A percentile compares a stretch with the other conserved stretches of the same genome.
phyloP scores from a whole-genome alignment of 2,888 invertebrate species.

The Dorcus parallelipipedus region DNA sequence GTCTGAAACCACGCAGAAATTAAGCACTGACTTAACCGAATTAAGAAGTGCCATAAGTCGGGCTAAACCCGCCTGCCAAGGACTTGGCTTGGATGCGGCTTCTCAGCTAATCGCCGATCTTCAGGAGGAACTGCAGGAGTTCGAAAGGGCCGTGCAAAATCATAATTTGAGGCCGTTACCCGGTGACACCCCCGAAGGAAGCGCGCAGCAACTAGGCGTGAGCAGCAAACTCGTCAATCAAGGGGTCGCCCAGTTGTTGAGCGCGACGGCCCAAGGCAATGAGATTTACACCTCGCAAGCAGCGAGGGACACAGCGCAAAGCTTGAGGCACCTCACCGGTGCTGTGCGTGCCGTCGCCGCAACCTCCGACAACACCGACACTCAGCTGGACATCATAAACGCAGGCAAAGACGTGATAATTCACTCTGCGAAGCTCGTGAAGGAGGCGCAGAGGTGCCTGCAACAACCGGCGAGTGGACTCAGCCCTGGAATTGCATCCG shows the following conservation, averaged over 20 bases:
- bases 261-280: constrained; percentile 78
- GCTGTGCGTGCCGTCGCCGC: constrained; percentile 77
- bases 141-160: constrained; percentile 70
- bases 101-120: constrained; percentile 77
- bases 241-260: constrained; percentile 79
- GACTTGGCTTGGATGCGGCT: constrained; percentile 82
- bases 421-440: constrained; percentile 73
- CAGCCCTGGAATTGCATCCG: constrained; percentile 63
- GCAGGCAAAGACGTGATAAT: constrained; percentile 78
- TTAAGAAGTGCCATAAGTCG: constrained; percentile 44
- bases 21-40: constrained; percentile 54
- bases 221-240: constrained; percentile 77
- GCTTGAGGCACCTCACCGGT: constrained; percentile 68
- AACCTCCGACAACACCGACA: constrained; percentile 60
- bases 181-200: constrained; percentile 58
- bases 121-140: constrained; percentile 77
- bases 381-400: constrained; percentile 57
- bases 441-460: constrained; percentile 76
- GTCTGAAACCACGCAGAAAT: constrained; percentile 65
- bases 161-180: constrained; percentile 77
- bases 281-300: constrained; percentile 77
- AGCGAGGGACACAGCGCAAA: constrained; percentile 75
- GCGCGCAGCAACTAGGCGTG: constrained; percentile 57
- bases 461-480: constrained; percentile 64
- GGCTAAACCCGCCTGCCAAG: constrained; percentile 63